These are phyloP conservation scores for Glossophaga mutica DNA, from an alignment of 2,797 vertebrate species.

Conservation along the genomic window DNA sequence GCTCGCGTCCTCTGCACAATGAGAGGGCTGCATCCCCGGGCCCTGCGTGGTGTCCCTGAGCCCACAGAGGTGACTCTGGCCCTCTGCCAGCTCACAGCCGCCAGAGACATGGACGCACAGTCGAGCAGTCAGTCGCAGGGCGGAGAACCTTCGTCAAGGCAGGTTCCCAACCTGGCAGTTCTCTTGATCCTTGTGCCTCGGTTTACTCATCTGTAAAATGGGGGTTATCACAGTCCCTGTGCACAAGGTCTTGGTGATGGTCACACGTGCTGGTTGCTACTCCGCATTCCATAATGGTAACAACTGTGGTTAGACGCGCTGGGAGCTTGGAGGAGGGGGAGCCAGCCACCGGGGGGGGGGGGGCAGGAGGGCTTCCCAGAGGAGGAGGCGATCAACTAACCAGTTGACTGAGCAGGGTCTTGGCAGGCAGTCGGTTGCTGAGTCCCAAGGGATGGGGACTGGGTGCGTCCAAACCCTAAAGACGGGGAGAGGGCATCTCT, in stretches of 20 bases:
- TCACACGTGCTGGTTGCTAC: neutral
- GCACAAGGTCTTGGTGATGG: neutral
- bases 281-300: accelerated
- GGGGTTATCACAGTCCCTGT: no score
- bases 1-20: neutral
- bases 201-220: neutral
- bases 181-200: neutral
- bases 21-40: no score
- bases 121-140: neutral
- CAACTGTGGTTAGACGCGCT: accelerated
- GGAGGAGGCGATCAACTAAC: neutral
- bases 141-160: neutral
- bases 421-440: neutral
- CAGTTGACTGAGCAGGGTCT: neutral
- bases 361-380: neutral
- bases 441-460: neutral
- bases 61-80: neutral
- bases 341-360: neutral
- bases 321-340: neutral
- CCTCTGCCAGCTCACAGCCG: neutral
- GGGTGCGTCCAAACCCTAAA: neutral
- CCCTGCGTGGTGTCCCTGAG: accelerated
- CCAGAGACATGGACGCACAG: neutral
- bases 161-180: neutral
- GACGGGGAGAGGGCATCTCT: no score